These are phyloP conservation scores for Ceramica pisi DNA, from an alignment of 2,888 invertebrate species.

Conservation along the genomic window DNA sequence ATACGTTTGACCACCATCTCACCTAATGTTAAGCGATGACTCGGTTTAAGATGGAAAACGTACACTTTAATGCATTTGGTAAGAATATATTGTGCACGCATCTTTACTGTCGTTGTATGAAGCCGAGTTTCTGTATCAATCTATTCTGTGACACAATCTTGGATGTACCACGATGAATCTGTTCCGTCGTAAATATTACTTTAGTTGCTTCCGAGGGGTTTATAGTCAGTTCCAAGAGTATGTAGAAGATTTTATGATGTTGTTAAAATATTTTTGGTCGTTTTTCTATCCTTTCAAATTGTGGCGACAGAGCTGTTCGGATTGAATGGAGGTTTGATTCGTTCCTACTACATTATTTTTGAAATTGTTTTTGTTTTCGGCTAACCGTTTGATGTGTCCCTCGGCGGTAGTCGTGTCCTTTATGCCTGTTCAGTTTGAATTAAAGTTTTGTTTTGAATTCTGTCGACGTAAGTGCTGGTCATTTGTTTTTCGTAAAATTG, in stretches of 20 bases:
- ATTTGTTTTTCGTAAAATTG: background rate
- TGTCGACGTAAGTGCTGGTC: background rate
- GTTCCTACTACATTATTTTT: slow-evolving; percentile 14
- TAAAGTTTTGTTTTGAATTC: background rate
- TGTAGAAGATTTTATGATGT: slow-evolving; percentile 55
- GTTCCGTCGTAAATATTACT: slow-evolving; percentile 66
- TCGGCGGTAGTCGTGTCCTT: background rate
- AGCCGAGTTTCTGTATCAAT: background rate
- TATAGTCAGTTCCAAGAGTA: slow-evolving; percentile 46
- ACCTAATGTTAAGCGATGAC: no score
- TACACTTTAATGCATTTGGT: no score
- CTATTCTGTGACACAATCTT: background rate
- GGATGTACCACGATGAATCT: slow-evolving; percentile 56
- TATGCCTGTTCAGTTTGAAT: background rate
- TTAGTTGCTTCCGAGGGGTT: slow-evolving; percentile 60
- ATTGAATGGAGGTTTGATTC: slow-evolving; percentile 20
- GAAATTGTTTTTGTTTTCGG: background rate
- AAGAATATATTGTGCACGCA: no score
- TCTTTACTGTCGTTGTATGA: no score
- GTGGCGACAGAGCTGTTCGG: slow-evolving; percentile 26
- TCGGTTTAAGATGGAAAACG: no score
- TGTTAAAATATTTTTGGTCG: slow-evolving; percentile 49
- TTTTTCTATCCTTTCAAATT: slow-evolving; percentile 35
- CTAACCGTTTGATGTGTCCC: background rate
- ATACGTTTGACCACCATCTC: no score